phyloP scores from a whole-genome alignment of 2,113 vertebrate genomes.

The Neogobius melanostomus region DNA sequence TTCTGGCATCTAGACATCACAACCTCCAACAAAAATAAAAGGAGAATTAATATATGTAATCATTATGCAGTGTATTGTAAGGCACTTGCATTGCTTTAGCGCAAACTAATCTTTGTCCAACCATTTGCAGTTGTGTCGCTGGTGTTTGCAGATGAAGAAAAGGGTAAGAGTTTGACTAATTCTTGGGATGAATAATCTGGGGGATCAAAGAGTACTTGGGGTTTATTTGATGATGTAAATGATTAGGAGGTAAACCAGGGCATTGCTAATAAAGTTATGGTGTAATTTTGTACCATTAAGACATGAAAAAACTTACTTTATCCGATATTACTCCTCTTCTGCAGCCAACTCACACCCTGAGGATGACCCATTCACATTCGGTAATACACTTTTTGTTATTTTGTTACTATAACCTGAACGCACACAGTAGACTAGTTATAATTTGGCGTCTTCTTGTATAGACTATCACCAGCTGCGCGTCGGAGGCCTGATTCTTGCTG shows the following conservation, averaged over 20 bases:
- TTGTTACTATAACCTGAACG: background rate
- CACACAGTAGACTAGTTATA: background rate
- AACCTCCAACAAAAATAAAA: too few species aligned
- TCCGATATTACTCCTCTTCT: conserved; percentile 15
- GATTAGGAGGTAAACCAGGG: conserved; percentile 26
- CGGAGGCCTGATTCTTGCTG: conserved; percentile 83
- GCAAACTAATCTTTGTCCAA: conserved; percentile 4
- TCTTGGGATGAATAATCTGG: background rate
- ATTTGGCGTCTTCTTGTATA: conserved; percentile 42
- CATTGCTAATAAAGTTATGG: conserved; percentile 2
- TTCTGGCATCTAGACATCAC: too few species aligned
- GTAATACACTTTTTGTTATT: conserved; percentile 46
- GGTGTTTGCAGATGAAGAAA: conserved; percentile 68
- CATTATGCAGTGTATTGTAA: too few species aligned
- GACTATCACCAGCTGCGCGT: conserved; percentile 84
- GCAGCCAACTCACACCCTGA: conserved; percentile 33
- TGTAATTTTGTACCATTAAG: conserved; percentile 22
- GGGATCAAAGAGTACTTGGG: background rate
- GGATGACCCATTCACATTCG: conserved; percentile 78
- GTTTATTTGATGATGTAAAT: conserved; percentile 26
- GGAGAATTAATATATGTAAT: background rate
- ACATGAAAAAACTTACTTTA: background rate
- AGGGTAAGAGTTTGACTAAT: conserved; percentile 45
- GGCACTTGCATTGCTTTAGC: background rate
- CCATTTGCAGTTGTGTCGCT: conserved; percentile 70